Conservation (phyloP, 2,888 invertebrate species). For the Tenthredo amoena region DNA sequence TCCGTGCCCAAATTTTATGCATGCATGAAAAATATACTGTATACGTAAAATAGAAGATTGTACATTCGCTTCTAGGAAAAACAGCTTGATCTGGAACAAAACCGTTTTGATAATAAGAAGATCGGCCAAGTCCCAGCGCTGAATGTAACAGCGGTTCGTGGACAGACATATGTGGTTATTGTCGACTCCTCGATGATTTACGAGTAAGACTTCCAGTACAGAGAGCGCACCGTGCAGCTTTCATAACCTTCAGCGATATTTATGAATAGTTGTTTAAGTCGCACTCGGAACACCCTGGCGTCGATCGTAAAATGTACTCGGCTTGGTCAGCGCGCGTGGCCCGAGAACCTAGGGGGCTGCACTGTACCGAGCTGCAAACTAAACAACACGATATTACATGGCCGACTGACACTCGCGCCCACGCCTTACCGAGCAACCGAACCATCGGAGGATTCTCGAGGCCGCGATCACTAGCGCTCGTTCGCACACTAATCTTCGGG, state of each 20-base stretch:
- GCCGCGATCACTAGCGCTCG: slow-evolving; percentile 37
- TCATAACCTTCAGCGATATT: slow-evolving; percentile 62
- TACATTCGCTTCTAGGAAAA: background rate
- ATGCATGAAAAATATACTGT: background rate
- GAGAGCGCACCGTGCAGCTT: slow-evolving; percentile 56
- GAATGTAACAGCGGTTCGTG: background rate
- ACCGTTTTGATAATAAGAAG: background rate
- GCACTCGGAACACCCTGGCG: slow-evolving; percentile 61
- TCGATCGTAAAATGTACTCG: slow-evolving; percentile 54
- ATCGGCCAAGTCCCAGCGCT: background rate
- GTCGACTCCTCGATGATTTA: slow-evolving; percentile 62
- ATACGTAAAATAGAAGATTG: background rate
- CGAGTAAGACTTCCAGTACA: slow-evolving; percentile 55
- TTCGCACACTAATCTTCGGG: slow-evolving; percentile 64
- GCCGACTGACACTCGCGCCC: slow-evolving; percentile 33
- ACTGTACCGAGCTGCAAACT: slow-evolving; percentile 11
- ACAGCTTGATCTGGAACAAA: background rate
- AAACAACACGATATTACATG: slow-evolving; percentile 44
- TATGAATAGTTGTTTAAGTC: slow-evolving; percentile 69
- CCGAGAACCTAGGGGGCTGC: background rate
- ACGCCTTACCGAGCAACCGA: slow-evolving; percentile 22
- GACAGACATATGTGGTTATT: slow-evolving; percentile 29
- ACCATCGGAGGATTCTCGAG: slow-evolving; percentile 31
- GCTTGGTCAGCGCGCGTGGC: slow-evolving; percentile 55
- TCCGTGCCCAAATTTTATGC: background rate